A percentile compares a stretch with the other conserved stretches of the same genome.
These are phyloP conservation scores for Limonius californicus DNA, from an alignment of 1,140 invertebrate genomes.

Conservation along the genomic window DNA sequence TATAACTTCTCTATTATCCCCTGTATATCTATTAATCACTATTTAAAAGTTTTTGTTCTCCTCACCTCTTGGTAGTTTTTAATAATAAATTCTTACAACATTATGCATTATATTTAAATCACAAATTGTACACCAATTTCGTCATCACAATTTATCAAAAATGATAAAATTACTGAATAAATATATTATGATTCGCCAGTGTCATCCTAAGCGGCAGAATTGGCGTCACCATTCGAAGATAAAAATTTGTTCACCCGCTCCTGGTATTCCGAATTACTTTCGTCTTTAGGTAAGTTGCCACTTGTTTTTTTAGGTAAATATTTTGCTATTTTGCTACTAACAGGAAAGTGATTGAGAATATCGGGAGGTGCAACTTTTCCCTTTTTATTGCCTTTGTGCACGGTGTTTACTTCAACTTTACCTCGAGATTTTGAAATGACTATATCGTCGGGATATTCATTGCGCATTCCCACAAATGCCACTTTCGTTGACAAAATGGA, in stretches of 20 bases:
- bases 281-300: conserved; percentile 51
- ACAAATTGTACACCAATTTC: too few species aligned
- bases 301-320: conserved; percentile 52
- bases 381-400: conserved; percentile 53
- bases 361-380: conserved; percentile 48
- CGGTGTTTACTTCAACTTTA: conserved; percentile 50
- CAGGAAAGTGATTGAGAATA: conserved; percentile 52
- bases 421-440: conserved; percentile 46
- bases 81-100: too few species aligned
- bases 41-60: too few species aligned
- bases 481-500: conserved; percentile 57
- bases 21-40: too few species aligned
- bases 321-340: conserved; percentile 51
- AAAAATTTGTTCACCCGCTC: conserved; percentile 42
- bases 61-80: too few species aligned
- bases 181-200: too few species aligned
- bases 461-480: conserved; percentile 58
- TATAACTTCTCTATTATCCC: too few species aligned
- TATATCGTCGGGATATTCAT: conserved; percentile 54
- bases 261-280: conserved; percentile 41
- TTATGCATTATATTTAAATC: too few species aligned
- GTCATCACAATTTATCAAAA: too few species aligned
- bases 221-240: conserved; percentile 18
- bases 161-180: too few species aligned
- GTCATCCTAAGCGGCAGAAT: neutral